phyloP scores from a whole-genome alignment of 1,140 invertebrate species.

The Bombyx mori region DNA sequence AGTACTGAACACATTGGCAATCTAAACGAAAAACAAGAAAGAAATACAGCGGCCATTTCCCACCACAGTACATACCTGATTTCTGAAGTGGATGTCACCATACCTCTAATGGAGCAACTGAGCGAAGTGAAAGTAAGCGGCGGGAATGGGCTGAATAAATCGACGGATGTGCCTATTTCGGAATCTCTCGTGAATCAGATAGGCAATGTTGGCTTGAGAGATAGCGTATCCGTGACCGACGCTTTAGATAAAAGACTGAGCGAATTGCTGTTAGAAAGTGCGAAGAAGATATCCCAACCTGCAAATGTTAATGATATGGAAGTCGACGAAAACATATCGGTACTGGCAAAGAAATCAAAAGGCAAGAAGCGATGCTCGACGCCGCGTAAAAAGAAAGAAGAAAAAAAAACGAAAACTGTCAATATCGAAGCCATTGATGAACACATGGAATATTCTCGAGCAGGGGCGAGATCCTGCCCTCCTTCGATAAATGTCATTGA shows the following conservation, averaged over 20 bases:
- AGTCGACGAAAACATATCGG: conserved; percentile 13
- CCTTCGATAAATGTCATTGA: conserved; percentile 23
- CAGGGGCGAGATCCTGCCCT: conserved; percentile 38
- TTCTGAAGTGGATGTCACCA: conserved; percentile 27
- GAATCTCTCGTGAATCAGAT: conserved; percentile 43
- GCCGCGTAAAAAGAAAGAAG: conserved; percentile 38
- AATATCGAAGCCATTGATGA: conserved; percentile 33
- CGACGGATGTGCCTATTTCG: conserved; percentile 13
- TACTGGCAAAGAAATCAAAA: conserved; percentile 21
- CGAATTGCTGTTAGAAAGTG: conserved; percentile 47
- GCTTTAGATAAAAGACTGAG: conserved; percentile 35
- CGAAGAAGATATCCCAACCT: conserved; percentile 28
- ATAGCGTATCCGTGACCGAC: conserved; percentile 30
- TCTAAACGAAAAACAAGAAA: conserved; percentile 21
- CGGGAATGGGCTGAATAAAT: background rate
- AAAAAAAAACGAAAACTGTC: conserved; percentile 22
- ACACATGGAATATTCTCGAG: conserved; percentile 36
- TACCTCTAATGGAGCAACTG: conserved; percentile 44
- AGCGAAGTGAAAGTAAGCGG: conserved; percentile 20
- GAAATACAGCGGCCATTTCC: conserved; percentile 6
- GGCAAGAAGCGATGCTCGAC: conserved; percentile 49
- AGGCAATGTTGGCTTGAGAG: conserved; percentile 29
- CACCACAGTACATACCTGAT: conserved; percentile 27
- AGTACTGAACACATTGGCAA: conserved; percentile 19
- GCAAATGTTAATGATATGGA: conserved; percentile 17